phyloP scores from a whole-genome alignment of 2,113 vertebrate genomes.

The Cathartes aura region DNA sequence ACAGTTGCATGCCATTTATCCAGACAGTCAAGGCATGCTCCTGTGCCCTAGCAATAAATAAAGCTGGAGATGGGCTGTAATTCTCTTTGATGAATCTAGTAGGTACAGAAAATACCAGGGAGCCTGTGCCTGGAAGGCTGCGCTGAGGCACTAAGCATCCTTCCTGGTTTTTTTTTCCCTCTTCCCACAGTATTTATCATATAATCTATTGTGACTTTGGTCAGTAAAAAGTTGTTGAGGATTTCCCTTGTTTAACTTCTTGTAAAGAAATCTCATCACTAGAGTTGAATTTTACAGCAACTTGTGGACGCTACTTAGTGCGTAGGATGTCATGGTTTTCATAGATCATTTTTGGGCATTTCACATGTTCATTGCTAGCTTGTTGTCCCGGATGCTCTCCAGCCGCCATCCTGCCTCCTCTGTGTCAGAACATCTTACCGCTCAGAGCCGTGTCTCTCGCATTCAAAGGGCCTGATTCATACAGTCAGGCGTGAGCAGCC shows the following conservation, averaged over 20 bases:
- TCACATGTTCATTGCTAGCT: not conserved
- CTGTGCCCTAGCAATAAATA: not conserved
- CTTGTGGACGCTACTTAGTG: fast-evolving
- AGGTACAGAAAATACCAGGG: not conserved
- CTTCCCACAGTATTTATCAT: not conserved
- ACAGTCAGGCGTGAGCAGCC: not conserved
- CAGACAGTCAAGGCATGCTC: not conserved
- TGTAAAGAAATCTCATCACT: not conserved
- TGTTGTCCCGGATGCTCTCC: not conserved
- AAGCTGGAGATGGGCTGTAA: not conserved
- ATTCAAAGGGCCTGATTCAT: slow-evolving; percentile 2
- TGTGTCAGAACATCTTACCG: not conserved
- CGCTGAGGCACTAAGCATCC: not conserved
- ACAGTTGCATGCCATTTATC: fast-evolving
- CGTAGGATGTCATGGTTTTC: not conserved
- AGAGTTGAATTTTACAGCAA: not conserved
- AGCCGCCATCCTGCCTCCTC: not conserved
- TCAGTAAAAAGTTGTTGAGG: not conserved
- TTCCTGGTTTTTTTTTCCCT: not conserved
- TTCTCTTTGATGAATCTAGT: not conserved
- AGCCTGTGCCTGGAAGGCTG: not conserved
- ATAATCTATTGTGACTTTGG: not conserved
- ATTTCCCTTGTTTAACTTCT: not conserved
- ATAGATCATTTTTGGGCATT: not conserved
- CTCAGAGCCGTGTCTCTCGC: not conserved